A percentile compares a stretch with the other conserved stretches of the same genome.
Conservation (phyloP, 2,113 vertebrate genomes). For the Amphiprion ocellaris region DNA sequence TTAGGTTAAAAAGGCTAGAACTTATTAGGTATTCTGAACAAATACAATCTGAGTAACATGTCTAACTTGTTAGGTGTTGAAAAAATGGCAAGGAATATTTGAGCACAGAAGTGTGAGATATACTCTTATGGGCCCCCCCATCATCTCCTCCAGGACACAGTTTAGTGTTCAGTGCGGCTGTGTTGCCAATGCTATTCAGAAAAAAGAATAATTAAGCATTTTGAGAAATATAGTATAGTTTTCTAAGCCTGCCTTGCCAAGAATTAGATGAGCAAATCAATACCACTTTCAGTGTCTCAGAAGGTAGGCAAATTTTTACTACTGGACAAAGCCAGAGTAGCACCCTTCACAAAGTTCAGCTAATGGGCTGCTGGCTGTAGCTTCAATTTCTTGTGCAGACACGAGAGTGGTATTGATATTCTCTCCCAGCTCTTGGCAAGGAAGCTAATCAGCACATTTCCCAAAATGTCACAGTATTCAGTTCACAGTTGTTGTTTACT, state of each 20-base stretch:
- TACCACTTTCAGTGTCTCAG: neutral
- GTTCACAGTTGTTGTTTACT: neutral
- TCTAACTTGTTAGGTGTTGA: neutral
- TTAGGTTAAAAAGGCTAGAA: too few species aligned
- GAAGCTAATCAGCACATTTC: conserved; percentile 13
- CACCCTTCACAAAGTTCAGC: neutral
- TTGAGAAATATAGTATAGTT: neutral
- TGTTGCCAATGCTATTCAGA: neutral
- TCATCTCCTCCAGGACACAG: neutral
- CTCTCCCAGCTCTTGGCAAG: neutral
- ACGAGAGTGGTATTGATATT: neutral
- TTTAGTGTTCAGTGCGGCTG: neutral
- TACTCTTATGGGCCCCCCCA: neutral
- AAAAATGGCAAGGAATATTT: neutral
- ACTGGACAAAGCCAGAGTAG: neutral
- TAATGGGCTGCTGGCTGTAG: neutral
- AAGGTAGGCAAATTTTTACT: neutral
- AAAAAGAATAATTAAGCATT: neutral
- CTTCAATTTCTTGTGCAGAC: neutral
- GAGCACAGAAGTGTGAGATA: neutral
- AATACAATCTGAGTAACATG: neutral
- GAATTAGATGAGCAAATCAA: neutral
- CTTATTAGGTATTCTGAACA: too few species aligned
- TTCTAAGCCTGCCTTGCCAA: neutral
- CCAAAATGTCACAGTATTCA: neutral